A percentile compares a stretch with the other conserved stretches of the same genome.
These are phyloP conservation scores for Dipodomys spectabilis DNA, from an alignment of 2,113 vertebrate genomes.

Conservation along the genomic window DNA sequence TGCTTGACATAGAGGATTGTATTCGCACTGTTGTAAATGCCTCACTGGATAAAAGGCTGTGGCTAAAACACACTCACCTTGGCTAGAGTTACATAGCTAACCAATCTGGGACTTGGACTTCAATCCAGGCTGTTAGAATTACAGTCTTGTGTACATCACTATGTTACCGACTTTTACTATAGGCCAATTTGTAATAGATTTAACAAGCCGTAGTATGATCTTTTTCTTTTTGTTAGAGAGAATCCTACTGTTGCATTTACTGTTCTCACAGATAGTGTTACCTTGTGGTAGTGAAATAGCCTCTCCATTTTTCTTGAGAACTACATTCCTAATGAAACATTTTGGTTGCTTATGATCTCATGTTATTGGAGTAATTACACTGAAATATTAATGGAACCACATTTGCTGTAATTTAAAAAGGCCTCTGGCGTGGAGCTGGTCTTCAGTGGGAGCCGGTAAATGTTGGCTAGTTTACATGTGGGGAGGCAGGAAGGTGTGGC, in stretches of 20 bases:
- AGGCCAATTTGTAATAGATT: neutral
- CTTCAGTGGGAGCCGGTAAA: accelerated
- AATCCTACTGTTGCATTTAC: accelerated
- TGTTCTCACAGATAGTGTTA: neutral
- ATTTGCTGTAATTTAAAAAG: neutral
- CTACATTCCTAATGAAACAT: neutral
- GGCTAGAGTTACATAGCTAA: neutral
- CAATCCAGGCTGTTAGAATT: neutral
- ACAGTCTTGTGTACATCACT: neutral
- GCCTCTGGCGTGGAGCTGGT: neutral
- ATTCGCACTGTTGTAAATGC: accelerated
- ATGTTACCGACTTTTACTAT: neutral
- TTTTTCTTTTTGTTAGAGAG: neutral
- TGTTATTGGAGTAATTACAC: neutral
- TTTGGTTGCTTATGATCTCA: neutral
- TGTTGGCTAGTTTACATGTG: accelerated
- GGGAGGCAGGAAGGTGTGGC: neutral
- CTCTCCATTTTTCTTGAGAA: neutral
- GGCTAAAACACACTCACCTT: neutral
- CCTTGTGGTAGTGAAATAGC: neutral
- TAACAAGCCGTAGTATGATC: neutral
- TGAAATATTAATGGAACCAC: neutral
- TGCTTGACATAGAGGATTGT: neutral
- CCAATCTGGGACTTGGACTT: accelerated
- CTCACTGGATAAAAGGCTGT: neutral